phyloP scores from a whole-genome alignment of 1,140 invertebrate genomes.

The Ceratitis capitata region DNA sequence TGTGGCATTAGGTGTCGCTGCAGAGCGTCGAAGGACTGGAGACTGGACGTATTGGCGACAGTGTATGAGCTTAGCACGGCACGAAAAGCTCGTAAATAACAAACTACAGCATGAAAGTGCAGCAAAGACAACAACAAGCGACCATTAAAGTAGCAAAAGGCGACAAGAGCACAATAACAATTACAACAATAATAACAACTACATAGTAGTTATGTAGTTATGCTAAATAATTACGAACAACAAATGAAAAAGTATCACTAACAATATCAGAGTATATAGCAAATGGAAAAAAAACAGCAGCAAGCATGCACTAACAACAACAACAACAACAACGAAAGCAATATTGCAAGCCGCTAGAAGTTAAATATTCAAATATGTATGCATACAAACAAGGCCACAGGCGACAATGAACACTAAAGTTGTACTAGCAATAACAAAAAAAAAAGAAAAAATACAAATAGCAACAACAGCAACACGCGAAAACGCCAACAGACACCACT shows the following conservation, averaged over 20 bases:
- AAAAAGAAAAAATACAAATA: no score
- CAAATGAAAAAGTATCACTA: conserved; percentile 36
- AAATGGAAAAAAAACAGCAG: neutral
- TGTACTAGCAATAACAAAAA: neutral
- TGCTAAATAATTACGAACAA: conserved; percentile 39
- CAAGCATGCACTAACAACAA: neutral
- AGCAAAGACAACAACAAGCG: neutral
- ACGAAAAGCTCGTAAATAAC: conserved; percentile 28
- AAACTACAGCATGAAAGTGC: neutral
- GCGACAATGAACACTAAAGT: conserved; percentile 27
- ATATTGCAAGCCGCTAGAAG: neutral
- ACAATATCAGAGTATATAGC: no score
- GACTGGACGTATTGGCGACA: neutral
- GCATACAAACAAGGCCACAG: conserved; percentile 26
- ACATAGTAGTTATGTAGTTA: no score
- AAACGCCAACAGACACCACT: neutral
- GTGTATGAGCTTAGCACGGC: neutral
- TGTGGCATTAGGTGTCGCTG: neutral
- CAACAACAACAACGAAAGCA: neutral
- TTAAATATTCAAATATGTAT: neutral
- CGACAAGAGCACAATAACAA: neutral
- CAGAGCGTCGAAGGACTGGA: no score
- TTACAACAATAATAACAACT: conserved; percentile 17
- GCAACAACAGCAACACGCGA: neutral
- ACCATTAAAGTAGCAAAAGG: neutral